Conservation (phyloP, 2,888 invertebrate species). For the Itoplectis maculator region DNA sequence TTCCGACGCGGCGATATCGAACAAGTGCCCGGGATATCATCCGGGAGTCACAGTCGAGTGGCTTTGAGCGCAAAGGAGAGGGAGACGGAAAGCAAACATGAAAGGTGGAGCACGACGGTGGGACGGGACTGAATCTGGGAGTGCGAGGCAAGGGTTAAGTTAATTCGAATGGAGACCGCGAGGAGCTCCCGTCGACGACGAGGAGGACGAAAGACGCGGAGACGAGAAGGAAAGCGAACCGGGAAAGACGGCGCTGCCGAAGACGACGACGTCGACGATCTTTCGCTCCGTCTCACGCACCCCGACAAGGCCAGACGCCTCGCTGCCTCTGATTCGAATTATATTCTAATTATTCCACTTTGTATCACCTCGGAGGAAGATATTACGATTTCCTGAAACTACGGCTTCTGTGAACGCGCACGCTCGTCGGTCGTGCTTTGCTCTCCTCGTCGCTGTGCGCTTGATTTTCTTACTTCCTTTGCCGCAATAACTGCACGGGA, state of each 20-base stretch:
- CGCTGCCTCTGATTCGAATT: conserved; percentile 67
- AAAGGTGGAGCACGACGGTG: neutral
- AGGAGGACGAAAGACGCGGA: conserved; percentile 23
- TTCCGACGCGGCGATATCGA: neutral
- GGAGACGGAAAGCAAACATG: conserved; percentile 36
- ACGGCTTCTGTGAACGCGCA: neutral
- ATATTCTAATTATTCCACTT: conserved; percentile 69
- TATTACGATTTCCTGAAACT: conserved; percentile 21
- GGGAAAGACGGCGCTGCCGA: conserved; percentile 47
- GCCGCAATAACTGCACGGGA: conserved; percentile 1
- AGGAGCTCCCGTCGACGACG: conserved; percentile 14
- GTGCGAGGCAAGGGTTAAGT: conserved; percentile 49
- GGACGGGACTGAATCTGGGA: conserved; percentile 12
- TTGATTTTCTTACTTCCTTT: conserved; percentile 13
- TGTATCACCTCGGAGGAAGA: conserved; percentile 42
- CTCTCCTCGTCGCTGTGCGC: neutral
- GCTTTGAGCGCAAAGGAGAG: conserved; percentile 7
- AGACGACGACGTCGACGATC: conserved; percentile 1
- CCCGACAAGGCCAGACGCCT: conserved; percentile 48
- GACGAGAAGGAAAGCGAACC: neutral
- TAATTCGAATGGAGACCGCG: conserved; percentile 11
- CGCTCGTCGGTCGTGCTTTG: neutral
- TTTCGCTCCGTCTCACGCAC: conserved; percentile 8
- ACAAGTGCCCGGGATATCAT: conserved; percentile 31
- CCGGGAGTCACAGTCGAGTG: conserved; percentile 18